phyloP scores from a whole-genome alignment of 2,113 vertebrate species.

The Rhinopomastus cyanomelas region DNA sequence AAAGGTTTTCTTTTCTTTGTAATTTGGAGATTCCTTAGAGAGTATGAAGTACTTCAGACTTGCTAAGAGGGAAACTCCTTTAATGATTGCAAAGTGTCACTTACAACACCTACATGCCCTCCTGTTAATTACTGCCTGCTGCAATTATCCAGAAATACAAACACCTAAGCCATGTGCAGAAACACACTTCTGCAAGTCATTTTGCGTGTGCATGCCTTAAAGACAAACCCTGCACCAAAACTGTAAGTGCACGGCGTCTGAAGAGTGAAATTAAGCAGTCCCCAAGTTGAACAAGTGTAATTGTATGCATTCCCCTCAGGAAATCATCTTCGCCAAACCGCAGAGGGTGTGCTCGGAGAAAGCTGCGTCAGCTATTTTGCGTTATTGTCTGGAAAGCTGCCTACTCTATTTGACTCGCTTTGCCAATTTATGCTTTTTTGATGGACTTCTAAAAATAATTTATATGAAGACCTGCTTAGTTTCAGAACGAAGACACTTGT shows the following conservation, averaged over 20 bases:
- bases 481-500: neutral
- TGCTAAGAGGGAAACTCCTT: constrained; percentile 29
- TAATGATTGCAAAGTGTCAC: neutral
- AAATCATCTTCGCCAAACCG: neutral
- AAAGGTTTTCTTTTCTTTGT: constrained; percentile 25
- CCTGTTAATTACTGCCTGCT: neutral
- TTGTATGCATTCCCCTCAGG: neutral
- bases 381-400: constrained; percentile 20
- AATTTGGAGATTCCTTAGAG: neutral
- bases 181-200: neutral
- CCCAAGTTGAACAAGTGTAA: neutral
- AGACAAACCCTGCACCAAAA: neutral
- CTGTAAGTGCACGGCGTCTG: neutral
- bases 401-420: neutral
- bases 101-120: neutral
- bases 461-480: neutral
- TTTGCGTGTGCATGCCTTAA: neutral
- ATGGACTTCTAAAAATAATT: constrained; percentile 45
- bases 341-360: neutral
- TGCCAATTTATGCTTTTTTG: constrained; percentile 42
- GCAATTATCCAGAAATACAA: neutral
- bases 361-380: neutral
- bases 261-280: neutral
- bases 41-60: constrained; percentile 9
- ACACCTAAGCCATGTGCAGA: neutral